Percentiles rank a stretch among this genome's conserved stretches.
Conservation (phyloP, 2,113 vertebrate genomes). For the Melanocharis versteri region DNA sequence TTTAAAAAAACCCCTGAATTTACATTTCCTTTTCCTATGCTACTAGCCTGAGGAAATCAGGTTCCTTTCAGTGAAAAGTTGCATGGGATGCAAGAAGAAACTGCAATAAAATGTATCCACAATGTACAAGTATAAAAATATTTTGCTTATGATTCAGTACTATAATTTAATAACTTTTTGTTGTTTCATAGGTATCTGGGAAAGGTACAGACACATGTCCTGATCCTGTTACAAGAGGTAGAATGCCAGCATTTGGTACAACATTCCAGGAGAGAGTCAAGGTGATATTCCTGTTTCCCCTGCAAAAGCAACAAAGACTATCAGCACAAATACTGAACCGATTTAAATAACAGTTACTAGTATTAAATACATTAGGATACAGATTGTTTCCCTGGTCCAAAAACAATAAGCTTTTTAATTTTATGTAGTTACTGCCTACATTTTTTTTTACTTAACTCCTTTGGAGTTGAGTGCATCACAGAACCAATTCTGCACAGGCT, state of each 20-base stretch:
- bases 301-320: slow-evolving; percentile 61
- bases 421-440: not conserved
- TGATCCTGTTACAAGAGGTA: slow-evolving; percentile 92
- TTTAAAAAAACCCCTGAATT: not conserved
- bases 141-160: slow-evolving; percentile 71
- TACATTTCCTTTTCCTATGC: slow-evolving; percentile 16
- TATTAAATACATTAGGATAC: not conserved
- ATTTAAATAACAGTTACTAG: not conserved
- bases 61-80: slow-evolving; percentile 44
- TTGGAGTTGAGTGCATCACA: not conserved
- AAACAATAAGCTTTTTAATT: not conserved
- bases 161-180: slow-evolving; percentile 91
- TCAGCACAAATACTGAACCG: not conserved
- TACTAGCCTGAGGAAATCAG: slow-evolving; percentile 34
- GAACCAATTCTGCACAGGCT: not conserved
- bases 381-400: not conserved
- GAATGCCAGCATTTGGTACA: slow-evolving; percentile 94
- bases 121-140: slow-evolving; percentile 80
- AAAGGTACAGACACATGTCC: slow-evolving; percentile 91
- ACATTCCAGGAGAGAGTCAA: slow-evolving; percentile 98
- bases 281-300: slow-evolving; percentile 95
- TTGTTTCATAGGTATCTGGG: slow-evolving; percentile 89
- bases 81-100: slow-evolving; percentile 52
- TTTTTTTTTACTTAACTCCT: not conserved
- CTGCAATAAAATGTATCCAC: slow-evolving; percentile 67